Percentiles rank a stretch among this genome's conserved stretches.
phyloP scores from a whole-genome alignment of 2,888 invertebrate species.

The Pemphredon lugubris region DNA sequence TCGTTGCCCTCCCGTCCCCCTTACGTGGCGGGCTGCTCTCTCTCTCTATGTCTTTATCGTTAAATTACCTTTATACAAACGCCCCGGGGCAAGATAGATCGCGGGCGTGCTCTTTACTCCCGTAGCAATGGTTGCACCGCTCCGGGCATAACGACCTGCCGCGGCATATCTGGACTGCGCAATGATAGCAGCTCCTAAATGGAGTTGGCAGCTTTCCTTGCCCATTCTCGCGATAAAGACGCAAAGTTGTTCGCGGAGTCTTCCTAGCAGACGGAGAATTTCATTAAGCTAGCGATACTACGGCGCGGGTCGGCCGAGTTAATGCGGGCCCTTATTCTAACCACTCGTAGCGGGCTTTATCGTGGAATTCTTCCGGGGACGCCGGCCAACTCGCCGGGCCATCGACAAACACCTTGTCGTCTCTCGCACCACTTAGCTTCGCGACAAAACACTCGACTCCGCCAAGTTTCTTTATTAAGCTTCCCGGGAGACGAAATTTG shows the following conservation, averaged over 20 bases:
- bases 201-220: conserved; percentile 56
- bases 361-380: conserved; percentile 37
- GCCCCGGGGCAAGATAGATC: conserved; percentile 51
- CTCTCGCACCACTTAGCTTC: neutral
- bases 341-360: conserved; percentile 14
- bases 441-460: no score
- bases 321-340: conserved; percentile 50
- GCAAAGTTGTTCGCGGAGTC: conserved; percentile 40
- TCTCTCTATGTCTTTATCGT: conserved; percentile 42
- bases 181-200: conserved; percentile 59
- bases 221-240: conserved; percentile 62
- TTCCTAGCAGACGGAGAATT: conserved; percentile 61
- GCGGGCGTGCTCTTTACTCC: conserved; percentile 32
- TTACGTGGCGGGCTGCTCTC: neutral
- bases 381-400: conserved; percentile 8
- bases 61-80: conserved; percentile 53
- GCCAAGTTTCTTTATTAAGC: no score
- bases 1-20: neutral
- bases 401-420: conserved; percentile 16
- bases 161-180: conserved; percentile 54
- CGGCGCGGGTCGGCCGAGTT: conserved; percentile 44
- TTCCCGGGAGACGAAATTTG: no score
- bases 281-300: conserved; percentile 63
- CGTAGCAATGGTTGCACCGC: conserved; percentile 39
- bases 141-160: conserved; percentile 52